phyloP scores from a whole-genome alignment of 2,113 vertebrate species.

The Copsychus sechellarum region DNA sequence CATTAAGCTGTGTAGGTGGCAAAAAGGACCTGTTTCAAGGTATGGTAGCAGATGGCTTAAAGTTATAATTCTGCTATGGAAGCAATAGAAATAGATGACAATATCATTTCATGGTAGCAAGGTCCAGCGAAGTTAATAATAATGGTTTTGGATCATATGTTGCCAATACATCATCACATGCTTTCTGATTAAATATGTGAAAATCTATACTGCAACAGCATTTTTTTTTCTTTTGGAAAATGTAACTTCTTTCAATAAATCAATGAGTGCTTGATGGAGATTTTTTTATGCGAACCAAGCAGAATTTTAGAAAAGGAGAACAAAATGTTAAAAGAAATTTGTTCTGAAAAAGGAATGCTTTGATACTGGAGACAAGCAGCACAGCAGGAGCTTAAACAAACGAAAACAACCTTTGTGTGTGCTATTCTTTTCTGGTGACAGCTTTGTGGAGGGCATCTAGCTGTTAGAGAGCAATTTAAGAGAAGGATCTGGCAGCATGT shows the following conservation, averaged over 20 bases:
- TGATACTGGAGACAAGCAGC: conserved; percentile 56
- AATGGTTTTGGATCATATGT: not conserved
- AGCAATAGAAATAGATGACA: not conserved
- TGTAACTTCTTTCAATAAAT: not conserved
- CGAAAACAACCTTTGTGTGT: conserved; percentile 37
- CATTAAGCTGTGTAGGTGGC: not conserved
- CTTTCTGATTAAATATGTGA: not conserved
- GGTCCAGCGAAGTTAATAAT: not conserved
- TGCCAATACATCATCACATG: not conserved
- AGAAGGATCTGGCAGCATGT: conserved; percentile 11
- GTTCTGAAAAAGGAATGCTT: conserved; percentile 45
- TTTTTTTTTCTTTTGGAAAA: not conserved
- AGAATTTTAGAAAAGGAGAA: not conserved
- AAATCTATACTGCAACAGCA: not conserved
- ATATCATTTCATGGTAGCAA: not conserved
- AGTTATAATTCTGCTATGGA: not conserved
- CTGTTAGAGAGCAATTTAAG: conserved; percentile 53
- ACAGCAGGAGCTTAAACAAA: conserved; percentile 60
- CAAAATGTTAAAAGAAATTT: conserved; percentile 49
- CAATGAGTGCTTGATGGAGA: not conserved
- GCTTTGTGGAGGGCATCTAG: conserved; percentile 42
- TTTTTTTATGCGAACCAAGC: not conserved
- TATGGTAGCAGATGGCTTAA: not conserved
- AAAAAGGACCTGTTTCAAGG: not conserved
- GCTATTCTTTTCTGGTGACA: conserved; percentile 32